Percentiles rank a stretch among this genome's conserved stretches.
Evolutionary conservation across 1,140 invertebrate genomes (phyloP).

Genomic region (Lordiphosa mommai): DNA sequence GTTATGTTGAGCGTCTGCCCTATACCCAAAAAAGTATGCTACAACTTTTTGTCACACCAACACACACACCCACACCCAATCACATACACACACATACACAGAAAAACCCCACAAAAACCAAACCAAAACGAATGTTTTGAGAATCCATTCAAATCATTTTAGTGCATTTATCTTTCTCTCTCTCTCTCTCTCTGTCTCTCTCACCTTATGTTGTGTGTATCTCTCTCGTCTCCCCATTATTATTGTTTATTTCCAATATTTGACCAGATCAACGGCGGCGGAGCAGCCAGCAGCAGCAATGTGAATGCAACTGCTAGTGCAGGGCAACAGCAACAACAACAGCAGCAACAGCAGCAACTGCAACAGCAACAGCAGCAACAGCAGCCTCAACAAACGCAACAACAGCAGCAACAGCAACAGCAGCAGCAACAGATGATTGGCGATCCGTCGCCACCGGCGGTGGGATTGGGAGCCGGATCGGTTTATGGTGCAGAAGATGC

Average conservation of each 20-base stretch:
- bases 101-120: neutral
- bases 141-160: constrained; percentile 5
- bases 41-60: constrained; percentile 3
- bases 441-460: constrained; percentile 22
- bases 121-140: constrained; percentile 11
- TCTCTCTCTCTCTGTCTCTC: constrained; percentile 35
- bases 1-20: constrained; percentile 12
- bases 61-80: constrained; percentile 2
- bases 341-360: constrained; percentile 25
- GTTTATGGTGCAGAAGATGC: constrained; percentile 72
- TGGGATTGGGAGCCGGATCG: constrained; percentile 29
- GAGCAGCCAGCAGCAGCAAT: constrained; percentile 21
- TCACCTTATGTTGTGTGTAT: constrained; percentile 50
- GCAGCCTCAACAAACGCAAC: constrained; percentile 30
- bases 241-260: constrained; percentile 70
- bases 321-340: constrained; percentile 43
- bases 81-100: constrained; percentile 6
- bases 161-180: constrained; percentile 10
- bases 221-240: constrained; percentile 55
- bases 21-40: constrained; percentile 12
- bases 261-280: constrained; percentile 61
- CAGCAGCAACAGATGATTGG: constrained; percentile 10
- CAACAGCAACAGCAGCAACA: constrained; percentile 40
- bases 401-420: constrained; percentile 26
- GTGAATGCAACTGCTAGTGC: constrained; percentile 40